A percentile compares a stretch with the other conserved stretches of the same genome.
phyloP scores from a whole-genome alignment of 2,113 vertebrate genomes.

The Azemiops feae region DNA sequence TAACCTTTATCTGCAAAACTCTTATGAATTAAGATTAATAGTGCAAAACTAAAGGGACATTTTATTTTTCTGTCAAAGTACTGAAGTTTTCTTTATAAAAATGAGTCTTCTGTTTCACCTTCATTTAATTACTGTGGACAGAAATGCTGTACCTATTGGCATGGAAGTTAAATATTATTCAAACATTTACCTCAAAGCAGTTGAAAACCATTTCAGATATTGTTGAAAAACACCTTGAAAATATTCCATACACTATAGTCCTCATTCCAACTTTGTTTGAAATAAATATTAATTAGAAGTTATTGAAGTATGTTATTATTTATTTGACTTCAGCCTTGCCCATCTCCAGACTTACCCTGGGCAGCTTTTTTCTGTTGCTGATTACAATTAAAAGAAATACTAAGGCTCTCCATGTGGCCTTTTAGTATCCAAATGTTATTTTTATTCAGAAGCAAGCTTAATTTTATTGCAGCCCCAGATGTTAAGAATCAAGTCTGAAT shows the following conservation, averaged over 20 bases:
- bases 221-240: not conserved
- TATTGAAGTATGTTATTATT: not conserved
- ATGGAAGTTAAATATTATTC: not conserved
- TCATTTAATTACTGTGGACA: not conserved
- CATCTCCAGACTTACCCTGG: not conserved
- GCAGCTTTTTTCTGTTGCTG: not conserved
- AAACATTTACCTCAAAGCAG: not conserved
- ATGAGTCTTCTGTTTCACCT: not conserved
- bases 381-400: too few relatives aligned
- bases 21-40: not conserved
- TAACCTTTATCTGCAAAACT: constrained; percentile 24
- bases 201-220: not conserved
- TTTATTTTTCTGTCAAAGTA: not conserved
- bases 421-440: not conserved
- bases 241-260: not conserved
- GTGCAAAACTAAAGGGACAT: not conserved
- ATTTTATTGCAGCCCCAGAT: not conserved
- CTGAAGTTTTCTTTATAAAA: not conserved
- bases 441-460: not conserved
- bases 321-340: too few relatives aligned
- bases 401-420: too few relatives aligned
- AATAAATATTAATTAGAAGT: not conserved
- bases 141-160: not conserved
- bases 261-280: not conserved
- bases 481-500: not conserved